Base-by-base conservation (phyloP, 64 coral and sea anemone genomes). In the Montipora capricornis region DNA sequence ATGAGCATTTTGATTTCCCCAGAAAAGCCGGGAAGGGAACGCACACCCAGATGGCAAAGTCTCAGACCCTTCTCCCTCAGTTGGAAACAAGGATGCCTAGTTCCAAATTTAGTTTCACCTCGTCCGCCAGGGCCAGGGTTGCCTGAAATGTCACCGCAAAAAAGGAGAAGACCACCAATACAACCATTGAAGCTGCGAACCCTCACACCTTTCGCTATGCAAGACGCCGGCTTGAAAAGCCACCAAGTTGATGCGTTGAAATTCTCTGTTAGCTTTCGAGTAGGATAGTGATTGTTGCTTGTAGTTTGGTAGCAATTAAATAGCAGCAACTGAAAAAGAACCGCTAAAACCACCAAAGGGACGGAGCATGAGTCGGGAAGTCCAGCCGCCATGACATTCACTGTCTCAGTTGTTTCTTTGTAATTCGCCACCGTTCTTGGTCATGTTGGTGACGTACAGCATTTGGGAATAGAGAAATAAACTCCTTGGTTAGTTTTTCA, bases 31-130 rank as follows among this genome's bases (percentile, higher is more conserved):
- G 90, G 80, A 55, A 92, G 80, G 26, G 90, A 77, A 46, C 80
- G 47, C 11, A 92, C 90, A 75, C 85, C 76, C 53, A 84, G 68
- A 81, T 91, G 89, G 78, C 89, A 80, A 68, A 91, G 77, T 47
- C 58, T 64, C 20, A 91, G 89, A 49, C 89, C 89, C 69, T 91
- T 91, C 10, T 64, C 44, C 20, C 75, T 84, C 20, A 92, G 44
- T 64, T 37, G 50, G 89, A 91, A 91, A 50, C 47, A 49, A 49
- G 77, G 78, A 81, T 91, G 78, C 57, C 70, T 70, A 49, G 17
- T 70, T 20, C 64, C 60, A 75, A 6, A 46, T 88, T 50, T 29
- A 88, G 14, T 75, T 88, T 75, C 58, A 45, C 48, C 11, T 49
- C 52, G 88, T 79, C 61, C 61, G 87, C 51, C 68, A 77, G 68